Evolutionary conservation across 92 coral and sea anemone genomes (phyloP), one percentile per base, ranked within the genome.

Genomic region (Epizoanthus stellaris): DNA sequence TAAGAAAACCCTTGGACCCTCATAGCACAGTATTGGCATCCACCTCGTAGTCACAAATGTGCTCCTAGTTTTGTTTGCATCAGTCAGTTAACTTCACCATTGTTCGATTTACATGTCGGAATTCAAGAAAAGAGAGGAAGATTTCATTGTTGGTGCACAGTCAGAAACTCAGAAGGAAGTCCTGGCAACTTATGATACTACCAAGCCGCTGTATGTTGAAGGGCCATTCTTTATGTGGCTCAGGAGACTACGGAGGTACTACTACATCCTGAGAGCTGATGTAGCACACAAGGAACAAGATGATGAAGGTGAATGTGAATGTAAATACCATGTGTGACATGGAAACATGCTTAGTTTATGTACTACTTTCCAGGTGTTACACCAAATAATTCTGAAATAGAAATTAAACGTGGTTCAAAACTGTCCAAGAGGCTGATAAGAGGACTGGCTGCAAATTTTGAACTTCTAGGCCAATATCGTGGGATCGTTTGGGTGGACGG

Each of bases 181-280:
- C 21, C 76, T 96, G 71, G 91, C 75, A 57, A 85, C 75, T 9
- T 94, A 94, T 73, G 92, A 92, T 57, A 81, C 85, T 4, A 64
- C 71, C 61, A 89, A 82, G 30, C 94, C 99, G 56, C 67, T 96
- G 59, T 96, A 94, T 88, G 97, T 96, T 36, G 99, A 96, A 85
- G 99, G 99, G 43, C 98, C 99, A 38, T 91, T 89, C 83, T 79
- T 87, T 52, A 77, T 94, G 63, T 96, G 99, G 99, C 75, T 96
- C 5, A 89, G 98, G 52, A 86, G 98, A 76, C 83, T 89, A 6
- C 87, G 85, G 76, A 86, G 91, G 70, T 76, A 91, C 76, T 96
- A 90, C 86, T 96, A 94, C 67, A 89, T 93, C 34, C 80, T 96
- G 40, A 89, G 98, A 86, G 94, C 96, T 57, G 97, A 92, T 83